These are phyloP conservation scores for Polyergus mexicanus DNA, from an alignment of 1,140 invertebrate species.

Conservation along the genomic window DNA sequence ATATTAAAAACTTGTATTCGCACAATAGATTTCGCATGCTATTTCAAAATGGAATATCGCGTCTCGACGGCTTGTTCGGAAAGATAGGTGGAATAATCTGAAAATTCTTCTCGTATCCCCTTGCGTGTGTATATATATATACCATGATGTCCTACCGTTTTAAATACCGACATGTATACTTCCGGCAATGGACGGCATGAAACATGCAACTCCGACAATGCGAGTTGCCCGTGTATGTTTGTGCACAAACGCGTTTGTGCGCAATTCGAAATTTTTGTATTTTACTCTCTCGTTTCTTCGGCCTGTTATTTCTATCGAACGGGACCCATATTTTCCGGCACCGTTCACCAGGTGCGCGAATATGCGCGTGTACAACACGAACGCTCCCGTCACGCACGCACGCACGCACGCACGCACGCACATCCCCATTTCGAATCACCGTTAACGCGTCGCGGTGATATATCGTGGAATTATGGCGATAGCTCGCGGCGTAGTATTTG, in stretches of 20 bases:
- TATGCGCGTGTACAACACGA: no score
- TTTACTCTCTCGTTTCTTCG: conserved; percentile 29
- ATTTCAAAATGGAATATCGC: conserved; percentile 9
- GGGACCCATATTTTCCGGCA: conserved; percentile 20
- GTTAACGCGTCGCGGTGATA: conserved; percentile 25
- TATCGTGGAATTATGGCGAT: conserved; percentile 39
- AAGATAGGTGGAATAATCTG: conserved; percentile 49
- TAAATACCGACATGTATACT: conserved; percentile 20
- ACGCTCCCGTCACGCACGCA: background rate
- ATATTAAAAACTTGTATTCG: background rate
- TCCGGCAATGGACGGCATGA: conserved; percentile 11
- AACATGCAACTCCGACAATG: background rate
- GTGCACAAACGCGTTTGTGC: background rate
- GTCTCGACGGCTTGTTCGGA: conserved; percentile 10
- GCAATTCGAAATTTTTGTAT: conserved; percentile 37
- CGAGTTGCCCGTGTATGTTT: background rate
- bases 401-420: conserved; percentile 10
- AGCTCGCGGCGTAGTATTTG: conserved; percentile 44
- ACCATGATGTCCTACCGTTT: conserved; percentile 9
- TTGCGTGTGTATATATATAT: background rate
- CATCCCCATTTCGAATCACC: background rate
- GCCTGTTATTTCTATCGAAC: conserved; percentile 36
- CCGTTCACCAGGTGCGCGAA: background rate
- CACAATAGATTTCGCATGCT: background rate
- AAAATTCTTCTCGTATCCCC: conserved; percentile 31